These are phyloP conservation scores for Rhinophrynus dorsalis DNA, from an alignment of 2,797 vertebrate genomes.

Conservation along the genomic window DNA sequence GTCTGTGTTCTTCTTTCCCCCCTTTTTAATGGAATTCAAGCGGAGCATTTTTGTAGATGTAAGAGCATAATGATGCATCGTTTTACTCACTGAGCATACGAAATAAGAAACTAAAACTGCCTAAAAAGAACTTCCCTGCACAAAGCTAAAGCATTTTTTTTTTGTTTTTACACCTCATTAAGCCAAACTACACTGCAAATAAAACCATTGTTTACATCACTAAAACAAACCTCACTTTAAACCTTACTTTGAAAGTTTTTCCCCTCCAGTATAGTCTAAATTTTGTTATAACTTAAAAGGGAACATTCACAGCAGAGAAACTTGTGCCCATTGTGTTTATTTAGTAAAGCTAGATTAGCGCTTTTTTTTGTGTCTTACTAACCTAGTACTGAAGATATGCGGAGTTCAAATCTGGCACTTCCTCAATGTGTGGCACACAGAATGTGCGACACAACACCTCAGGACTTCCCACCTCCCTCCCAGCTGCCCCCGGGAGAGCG, in stretches of 20 bases:
- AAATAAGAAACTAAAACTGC: slow-evolving; percentile 18
- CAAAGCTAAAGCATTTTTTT: slow-evolving; percentile 29
- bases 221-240: slow-evolving; percentile 24
- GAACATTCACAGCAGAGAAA: too few species aligned
- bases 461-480: too few species aligned
- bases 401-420: too few species aligned
- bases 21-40: slow-evolving; percentile 24
- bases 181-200: slow-evolving; percentile 35
- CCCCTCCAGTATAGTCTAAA: background rate
- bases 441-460: too few species aligned
- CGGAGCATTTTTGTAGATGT: slow-evolving; percentile 18
- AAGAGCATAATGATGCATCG: slow-evolving; percentile 38
- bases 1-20: background rate
- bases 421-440: too few species aligned
- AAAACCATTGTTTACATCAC: slow-evolving; percentile 39
- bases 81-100: slow-evolving; percentile 23
- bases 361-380: too few species aligned
- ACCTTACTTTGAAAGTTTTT: slow-evolving; percentile 20
- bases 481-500: too few species aligned
- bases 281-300: too few species aligned
- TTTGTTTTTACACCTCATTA: slow-evolving; percentile 37
- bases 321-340: too few species aligned
- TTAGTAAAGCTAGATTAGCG: too few species aligned
- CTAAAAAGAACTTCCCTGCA: slow-evolving; percentile 33
- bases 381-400: too few species aligned